A percentile compares a stretch with the other conserved stretches of the same genome.
Conservation (phyloP, 2,113 vertebrate genomes). For the Saguinus midas region DNA sequence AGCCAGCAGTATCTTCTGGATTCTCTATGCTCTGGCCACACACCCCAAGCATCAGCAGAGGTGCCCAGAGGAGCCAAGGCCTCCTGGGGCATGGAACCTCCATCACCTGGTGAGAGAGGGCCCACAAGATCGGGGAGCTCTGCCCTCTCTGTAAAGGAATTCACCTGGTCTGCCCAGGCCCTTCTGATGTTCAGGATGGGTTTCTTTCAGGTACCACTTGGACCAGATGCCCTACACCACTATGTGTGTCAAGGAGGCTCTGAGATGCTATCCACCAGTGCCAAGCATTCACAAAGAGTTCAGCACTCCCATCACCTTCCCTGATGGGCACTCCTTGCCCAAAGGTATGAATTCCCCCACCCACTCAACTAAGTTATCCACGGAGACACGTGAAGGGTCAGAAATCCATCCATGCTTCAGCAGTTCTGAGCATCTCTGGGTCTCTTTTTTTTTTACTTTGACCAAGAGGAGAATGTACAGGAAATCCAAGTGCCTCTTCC, state of each 20-base stretch:
- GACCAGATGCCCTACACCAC: conserved; percentile 91
- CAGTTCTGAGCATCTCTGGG: too few relatives aligned
- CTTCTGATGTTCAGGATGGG: background rate
- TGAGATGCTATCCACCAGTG: conserved; percentile 90
- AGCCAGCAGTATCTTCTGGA: conserved; percentile 90
- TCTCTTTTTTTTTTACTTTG: conserved; percentile 79
- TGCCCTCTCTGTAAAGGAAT: background rate
- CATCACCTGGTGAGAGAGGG: conserved; percentile 86
- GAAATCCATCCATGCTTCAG: background rate
- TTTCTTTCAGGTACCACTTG: conserved; percentile 88
- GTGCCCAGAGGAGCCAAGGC: conserved; percentile 87
- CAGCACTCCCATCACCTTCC: conserved; percentile 88
- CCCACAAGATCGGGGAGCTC: background rate
- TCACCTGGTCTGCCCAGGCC: too few relatives aligned
- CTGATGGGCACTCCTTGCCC: conserved; percentile 88
- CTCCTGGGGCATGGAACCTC: conserved; percentile 81
- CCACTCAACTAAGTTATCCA: background rate
- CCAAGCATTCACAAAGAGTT: conserved; percentile 77
- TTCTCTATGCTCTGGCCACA: conserved; percentile 88
- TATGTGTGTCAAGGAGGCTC: conserved; percentile 92
- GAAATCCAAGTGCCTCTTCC: conserved; percentile 91
- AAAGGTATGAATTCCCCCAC: conserved; percentile 82
- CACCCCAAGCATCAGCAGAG: conserved; percentile 90
- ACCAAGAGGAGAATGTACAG: conserved; percentile 92
- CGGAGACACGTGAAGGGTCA: background rate